These are phyloP conservation scores for Ectropis grisescens DNA, from an alignment of 1,140 invertebrate species.

Conservation along the genomic window DNA sequence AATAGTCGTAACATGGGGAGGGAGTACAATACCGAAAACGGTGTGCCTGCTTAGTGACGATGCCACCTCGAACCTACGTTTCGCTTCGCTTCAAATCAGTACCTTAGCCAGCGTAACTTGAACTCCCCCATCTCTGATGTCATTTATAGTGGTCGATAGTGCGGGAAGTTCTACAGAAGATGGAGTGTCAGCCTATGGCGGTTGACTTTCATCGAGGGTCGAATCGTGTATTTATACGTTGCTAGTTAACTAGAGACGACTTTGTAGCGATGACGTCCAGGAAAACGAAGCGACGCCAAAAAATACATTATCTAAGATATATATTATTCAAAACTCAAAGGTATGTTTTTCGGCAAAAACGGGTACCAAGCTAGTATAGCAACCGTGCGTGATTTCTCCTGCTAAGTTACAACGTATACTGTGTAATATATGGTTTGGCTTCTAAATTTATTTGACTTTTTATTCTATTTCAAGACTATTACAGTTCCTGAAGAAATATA, in stretches of 20 bases:
- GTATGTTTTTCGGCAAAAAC: too few relatives aligned
- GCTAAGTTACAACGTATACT: slow-evolving; percentile 10
- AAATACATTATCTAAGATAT: too few relatives aligned
- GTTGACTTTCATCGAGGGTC: slow-evolving; percentile 22
- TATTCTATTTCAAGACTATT: too few relatives aligned
- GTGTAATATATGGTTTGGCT: slow-evolving; percentile 11
- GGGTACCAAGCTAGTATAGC: slow-evolving; percentile 25
- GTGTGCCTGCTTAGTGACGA: slow-evolving; percentile 53
- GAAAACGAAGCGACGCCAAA: slow-evolving; percentile 46
- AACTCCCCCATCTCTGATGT: slow-evolving; percentile 7
- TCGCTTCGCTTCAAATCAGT: slow-evolving; percentile 32
- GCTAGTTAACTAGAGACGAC: slow-evolving; percentile 42
- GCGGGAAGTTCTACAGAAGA: slow-evolving; percentile 13
- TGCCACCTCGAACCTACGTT: slow-evolving; percentile 39
- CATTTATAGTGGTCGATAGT: not conserved
- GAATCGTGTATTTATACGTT: slow-evolving; percentile 38
- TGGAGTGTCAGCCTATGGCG: slow-evolving; percentile 24
- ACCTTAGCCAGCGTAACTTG: slow-evolving; percentile 22
- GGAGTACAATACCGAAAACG: slow-evolving; percentile 50
- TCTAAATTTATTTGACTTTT: too few relatives aligned
- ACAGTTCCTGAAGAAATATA: too few relatives aligned
- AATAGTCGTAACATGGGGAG: slow-evolving; percentile 59
- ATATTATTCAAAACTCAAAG: too few relatives aligned
- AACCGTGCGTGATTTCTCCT: slow-evolving; percentile 12
- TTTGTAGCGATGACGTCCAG: slow-evolving; percentile 37